Evolutionary conservation across 1,140 invertebrate genomes (phyloP), one percentile per base, ranked within the genome.

Genomic region (Hylaeus anthracinus): DNA sequence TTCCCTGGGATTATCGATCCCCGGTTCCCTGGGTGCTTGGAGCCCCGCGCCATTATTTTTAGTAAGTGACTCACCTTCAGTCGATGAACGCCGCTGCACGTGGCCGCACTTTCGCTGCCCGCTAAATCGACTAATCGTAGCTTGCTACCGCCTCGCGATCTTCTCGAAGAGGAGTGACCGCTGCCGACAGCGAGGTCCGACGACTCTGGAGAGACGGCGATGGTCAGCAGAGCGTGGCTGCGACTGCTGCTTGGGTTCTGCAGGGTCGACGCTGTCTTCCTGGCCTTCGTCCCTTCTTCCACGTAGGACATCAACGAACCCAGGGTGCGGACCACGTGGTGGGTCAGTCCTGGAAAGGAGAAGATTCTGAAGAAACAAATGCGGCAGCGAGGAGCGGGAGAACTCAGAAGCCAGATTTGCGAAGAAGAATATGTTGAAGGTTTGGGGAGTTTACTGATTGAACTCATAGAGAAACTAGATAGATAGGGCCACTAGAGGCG

Each of bases 271-370:
- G 90, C 90, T 83, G 90, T 91, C 81, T 90, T 91, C 48, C 90
- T 83, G n/a, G 90, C 90, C 78, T 74, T 90, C 1, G 87, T 88
- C 14, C 90, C 90, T 70, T 91, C 90, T 66, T 91, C 90, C 66
- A 91, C 86, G 60, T 89, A 90, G 71, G 90, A 91, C 88, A 91
- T 91, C 86, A 91, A 91, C 83, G 90, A 90, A 8, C 82, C 87
- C 88, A 91, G 81, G 14, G 73, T 90, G 60, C 64, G 75, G 48
- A 90, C 90, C 69, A 80, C 82, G 82, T 90, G 89, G 55, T 87
- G 90, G 10, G 90, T 91, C 60, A 91, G 70, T 61, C 90, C 90
- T 91, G 55, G 2, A 39, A 14, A 56, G 1, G 2, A 37, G 12
- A 9, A 41, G 45, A 53, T 67, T 48, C 15, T 3, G 55, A 1